A percentile compares a stretch with the other conserved stretches of the same genome.
These are phyloP conservation scores for Mastomys coucha DNA, from an alignment of 2,113 vertebrate genomes.

Conservation along the genomic window DNA sequence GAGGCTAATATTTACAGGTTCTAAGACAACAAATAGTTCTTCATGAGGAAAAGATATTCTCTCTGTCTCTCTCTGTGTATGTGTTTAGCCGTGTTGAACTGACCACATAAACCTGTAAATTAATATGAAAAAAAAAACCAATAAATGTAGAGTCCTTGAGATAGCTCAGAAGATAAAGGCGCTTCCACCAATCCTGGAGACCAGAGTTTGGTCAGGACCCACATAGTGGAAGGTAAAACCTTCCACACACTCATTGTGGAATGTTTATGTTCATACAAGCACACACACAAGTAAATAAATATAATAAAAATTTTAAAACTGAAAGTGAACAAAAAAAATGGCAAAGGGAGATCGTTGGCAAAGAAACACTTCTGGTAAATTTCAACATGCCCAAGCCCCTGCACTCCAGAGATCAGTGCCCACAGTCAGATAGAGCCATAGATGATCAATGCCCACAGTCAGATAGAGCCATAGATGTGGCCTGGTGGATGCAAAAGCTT, in stretches of 20 bases:
- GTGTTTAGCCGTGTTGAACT: conserved; percentile 15
- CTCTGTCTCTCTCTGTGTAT: background rate
- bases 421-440: background rate
- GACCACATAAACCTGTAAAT: conserved; percentile 20
- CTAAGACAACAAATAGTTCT: conserved; percentile 13
- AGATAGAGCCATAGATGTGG: too few relatives aligned
- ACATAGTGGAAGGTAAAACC: background rate
- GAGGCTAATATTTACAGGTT: conserved; percentile 14
- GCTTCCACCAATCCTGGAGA: background rate
- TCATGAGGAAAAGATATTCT: background rate
- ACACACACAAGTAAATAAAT: background rate
- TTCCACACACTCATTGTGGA: background rate
- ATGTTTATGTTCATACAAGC: background rate
- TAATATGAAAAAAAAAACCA: conserved; percentile 64
- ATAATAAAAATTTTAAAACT: background rate
- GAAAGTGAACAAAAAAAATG: conserved; percentile 35
- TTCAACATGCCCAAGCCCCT: background rate
- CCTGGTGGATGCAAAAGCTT: background rate
- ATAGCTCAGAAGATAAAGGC: background rate
- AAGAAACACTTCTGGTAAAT: background rate
- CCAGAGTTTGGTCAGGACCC: background rate
- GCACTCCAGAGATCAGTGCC: conserved; percentile 10
- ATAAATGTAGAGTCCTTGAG: background rate
- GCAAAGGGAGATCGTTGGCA: conserved; percentile 41
- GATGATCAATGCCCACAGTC: background rate